Evolutionary conservation across 2,888 invertebrate species (phyloP).

Genomic region (Drosophila mayaguana): DNA sequence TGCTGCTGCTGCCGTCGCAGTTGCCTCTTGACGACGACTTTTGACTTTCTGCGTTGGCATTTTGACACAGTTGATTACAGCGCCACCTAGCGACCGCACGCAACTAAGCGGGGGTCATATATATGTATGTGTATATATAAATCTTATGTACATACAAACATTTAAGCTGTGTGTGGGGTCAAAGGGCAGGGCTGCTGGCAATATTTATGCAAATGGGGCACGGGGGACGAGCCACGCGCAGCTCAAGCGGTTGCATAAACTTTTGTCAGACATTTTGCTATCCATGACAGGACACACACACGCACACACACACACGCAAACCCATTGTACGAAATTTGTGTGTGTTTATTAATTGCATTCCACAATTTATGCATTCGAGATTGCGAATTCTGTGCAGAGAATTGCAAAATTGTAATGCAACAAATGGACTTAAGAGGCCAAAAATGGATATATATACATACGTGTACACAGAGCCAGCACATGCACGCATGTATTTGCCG

Average conservation of each 20-base stretch:
- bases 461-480: not conserved
- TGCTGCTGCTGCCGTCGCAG: constrained; percentile 11
- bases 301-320: constrained; percentile 14
- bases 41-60: constrained; percentile 75
- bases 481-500: not conserved
- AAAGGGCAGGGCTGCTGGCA: constrained; percentile 50
- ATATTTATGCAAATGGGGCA: constrained; percentile 77
- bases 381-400: constrained; percentile 24
- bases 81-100: constrained; percentile 74
- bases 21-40: constrained; percentile 64
- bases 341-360: constrained; percentile 68
- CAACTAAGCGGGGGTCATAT: constrained; percentile 25
- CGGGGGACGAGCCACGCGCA: constrained; percentile 41
- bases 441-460: not conserved
- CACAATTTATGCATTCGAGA: constrained; percentile 57
- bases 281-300: constrained; percentile 29
- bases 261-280: constrained; percentile 65
- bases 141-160: not conserved
- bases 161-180: constrained; percentile 8
- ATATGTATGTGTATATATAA: not conserved
- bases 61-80: constrained; percentile 79
- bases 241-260: constrained; percentile 55
- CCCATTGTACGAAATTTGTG: constrained; percentile 26
- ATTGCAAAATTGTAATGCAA: constrained; percentile 15
- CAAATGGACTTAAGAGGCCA: constrained; percentile 2